Conservation (phyloP, 2,113 vertebrate species). For the Oryzias melastigma region DNA sequence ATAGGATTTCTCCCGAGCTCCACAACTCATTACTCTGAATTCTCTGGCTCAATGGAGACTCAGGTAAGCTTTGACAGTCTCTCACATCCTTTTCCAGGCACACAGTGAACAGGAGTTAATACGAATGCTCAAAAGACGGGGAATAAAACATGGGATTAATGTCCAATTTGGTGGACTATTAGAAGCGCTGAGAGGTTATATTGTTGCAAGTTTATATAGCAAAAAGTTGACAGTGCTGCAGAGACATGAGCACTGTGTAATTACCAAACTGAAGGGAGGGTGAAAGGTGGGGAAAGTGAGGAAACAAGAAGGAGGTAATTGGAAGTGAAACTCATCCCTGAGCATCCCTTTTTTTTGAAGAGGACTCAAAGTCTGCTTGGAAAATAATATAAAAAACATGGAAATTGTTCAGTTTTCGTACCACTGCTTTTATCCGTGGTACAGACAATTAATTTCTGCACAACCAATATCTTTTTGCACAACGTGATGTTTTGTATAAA, state of each 20-base stretch:
- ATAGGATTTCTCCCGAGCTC: too few relatives aligned
- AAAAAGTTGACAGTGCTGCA: neutral
- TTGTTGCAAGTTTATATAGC: neutral
- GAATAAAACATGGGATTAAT: neutral
- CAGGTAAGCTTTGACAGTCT: too few relatives aligned
- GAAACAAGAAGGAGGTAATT: neutral
- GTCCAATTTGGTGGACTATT: neutral
- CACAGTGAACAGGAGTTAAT: too few relatives aligned
- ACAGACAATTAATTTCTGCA: too few relatives aligned
- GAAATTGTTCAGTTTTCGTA: too few relatives aligned
- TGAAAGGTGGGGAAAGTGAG: neutral
- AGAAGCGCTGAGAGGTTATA: neutral
- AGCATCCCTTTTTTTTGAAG: neutral
- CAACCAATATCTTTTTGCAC: too few relatives aligned
- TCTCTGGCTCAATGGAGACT: too few relatives aligned
- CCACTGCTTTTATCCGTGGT: too few relatives aligned
- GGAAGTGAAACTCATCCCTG: neutral
- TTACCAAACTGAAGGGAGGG: neutral
- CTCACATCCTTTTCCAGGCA: too few relatives aligned
- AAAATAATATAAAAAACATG: neutral
- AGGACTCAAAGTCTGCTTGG: neutral
- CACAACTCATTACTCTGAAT: too few relatives aligned
- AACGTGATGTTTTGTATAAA: too few relatives aligned
- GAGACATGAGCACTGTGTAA: neutral
- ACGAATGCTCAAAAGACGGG: neutral